A percentile compares a stretch with the other conserved stretches of the same genome.
Conservation (phyloP, 2,797 vertebrate genomes). For the Onychomys arenicola region DNA sequence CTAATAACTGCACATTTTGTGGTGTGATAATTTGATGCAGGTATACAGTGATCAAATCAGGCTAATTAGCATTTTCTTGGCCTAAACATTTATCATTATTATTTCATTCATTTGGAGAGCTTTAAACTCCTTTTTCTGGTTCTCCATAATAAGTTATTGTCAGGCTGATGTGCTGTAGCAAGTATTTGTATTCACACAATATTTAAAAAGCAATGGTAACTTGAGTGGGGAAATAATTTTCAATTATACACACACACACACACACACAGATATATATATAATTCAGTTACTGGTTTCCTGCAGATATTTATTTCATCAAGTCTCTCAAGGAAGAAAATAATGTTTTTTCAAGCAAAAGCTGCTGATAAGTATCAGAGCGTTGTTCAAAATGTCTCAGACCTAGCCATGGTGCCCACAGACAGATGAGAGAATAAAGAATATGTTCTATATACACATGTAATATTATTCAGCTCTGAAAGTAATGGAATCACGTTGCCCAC, state of each 20-base stretch:
- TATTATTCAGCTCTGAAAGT: not conserved
- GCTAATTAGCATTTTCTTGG: not conserved
- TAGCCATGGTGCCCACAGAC: not conserved
- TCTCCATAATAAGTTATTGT: not conserved
- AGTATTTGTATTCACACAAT: not conserved
- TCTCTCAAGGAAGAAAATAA: not conserved
- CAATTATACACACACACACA: no score
- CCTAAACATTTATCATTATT: not conserved
- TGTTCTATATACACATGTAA: not conserved
- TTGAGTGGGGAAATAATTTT: conserved; percentile 47
- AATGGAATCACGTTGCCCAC: not conserved
- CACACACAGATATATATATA: no score
- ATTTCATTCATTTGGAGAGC: not conserved
- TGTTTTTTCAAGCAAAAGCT: conserved; percentile 36
- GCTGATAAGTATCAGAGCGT: not conserved
- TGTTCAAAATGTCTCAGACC: not conserved
- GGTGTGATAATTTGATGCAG: not conserved
- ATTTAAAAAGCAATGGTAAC: not conserved
- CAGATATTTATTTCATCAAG: not conserved
- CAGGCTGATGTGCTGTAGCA: not conserved
- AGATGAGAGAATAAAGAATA: not conserved
- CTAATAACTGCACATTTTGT: not conserved
- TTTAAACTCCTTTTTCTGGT: not conserved
- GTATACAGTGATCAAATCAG: not conserved
- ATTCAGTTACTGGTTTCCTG: not conserved